Conservation (phyloP, 1,140 invertebrate genomes). For the Physella acuta region DNA sequence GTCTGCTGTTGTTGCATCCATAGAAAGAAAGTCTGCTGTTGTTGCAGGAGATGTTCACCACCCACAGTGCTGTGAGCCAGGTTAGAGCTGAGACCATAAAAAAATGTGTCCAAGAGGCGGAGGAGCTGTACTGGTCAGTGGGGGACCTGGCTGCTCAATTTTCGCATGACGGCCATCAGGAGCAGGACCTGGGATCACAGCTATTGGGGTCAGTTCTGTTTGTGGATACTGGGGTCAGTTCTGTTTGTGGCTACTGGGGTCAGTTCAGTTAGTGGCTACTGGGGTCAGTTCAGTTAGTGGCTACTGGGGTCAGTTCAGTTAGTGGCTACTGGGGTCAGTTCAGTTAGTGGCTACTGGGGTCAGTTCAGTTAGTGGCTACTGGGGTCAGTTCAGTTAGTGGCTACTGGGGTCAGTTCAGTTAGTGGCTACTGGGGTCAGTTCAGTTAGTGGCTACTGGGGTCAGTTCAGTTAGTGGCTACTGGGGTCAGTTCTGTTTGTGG, state of each 20-base stretch:
- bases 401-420: too few species aligned
- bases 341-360: neutral
- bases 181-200: constrained; percentile 10
- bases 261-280: neutral
- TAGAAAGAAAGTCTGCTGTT: too few species aligned
- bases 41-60: constrained; percentile 29
- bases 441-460: too few species aligned
- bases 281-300: neutral
- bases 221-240: neutral
- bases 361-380: neutral
- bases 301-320: neutral
- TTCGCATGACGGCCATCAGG: neutral
- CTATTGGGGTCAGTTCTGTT: constrained; percentile 11
- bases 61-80: constrained; percentile 24
- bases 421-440: too few species aligned
- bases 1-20: too few species aligned
- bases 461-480: too few species aligned
- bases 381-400: too few species aligned
- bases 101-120: constrained; percentile 27
- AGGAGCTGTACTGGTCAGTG: constrained; percentile 28
- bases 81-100: constrained; percentile 30
- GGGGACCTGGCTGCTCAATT: constrained; percentile 14
- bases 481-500: too few species aligned
- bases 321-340: neutral
- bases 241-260: neutral